Conservation (phyloP, 2,797 vertebrate species). For the Anguilla obscura region DNA sequence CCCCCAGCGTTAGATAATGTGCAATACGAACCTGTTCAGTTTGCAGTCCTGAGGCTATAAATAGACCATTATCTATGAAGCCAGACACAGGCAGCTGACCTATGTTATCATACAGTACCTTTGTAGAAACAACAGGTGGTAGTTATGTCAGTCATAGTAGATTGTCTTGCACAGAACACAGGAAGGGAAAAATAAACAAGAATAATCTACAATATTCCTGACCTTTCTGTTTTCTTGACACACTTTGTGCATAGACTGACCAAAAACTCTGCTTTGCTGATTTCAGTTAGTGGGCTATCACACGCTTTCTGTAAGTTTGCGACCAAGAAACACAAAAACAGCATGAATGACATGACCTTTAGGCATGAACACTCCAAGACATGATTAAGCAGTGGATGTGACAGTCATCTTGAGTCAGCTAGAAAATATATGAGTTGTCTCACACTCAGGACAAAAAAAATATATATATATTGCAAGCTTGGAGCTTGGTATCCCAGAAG, state of each 20-base stretch:
- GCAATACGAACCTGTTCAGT: constrained; percentile 27
- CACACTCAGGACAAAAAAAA: not conserved
- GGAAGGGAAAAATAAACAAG: constrained; percentile 9
- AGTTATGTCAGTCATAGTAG: constrained; percentile 41
- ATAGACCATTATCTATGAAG: constrained; percentile 54
- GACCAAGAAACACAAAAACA: not conserved
- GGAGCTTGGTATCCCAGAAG: too few species aligned
- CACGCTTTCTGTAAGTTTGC: not conserved
- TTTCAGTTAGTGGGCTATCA: not conserved
- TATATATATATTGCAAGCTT: too few species aligned
- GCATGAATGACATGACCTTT: not conserved
- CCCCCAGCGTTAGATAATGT: constrained; percentile 26
- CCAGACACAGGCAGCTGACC: constrained; percentile 52
- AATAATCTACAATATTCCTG: not conserved
- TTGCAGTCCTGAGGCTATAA: constrained; percentile 42
- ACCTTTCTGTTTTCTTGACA: not conserved
- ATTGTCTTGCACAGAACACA: constrained; percentile 5
- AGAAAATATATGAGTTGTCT: too few species aligned
- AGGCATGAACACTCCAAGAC: not conserved
- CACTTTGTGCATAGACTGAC: not conserved
- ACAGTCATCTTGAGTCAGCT: not conserved
- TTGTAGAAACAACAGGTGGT: constrained; percentile 51
- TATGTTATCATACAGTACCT: constrained; percentile 48
- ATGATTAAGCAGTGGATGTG: not conserved
- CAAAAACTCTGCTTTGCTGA: not conserved